Conservation (phyloP, 1,140 invertebrate genomes). For the Pseudobourletiella spinata region DNA sequence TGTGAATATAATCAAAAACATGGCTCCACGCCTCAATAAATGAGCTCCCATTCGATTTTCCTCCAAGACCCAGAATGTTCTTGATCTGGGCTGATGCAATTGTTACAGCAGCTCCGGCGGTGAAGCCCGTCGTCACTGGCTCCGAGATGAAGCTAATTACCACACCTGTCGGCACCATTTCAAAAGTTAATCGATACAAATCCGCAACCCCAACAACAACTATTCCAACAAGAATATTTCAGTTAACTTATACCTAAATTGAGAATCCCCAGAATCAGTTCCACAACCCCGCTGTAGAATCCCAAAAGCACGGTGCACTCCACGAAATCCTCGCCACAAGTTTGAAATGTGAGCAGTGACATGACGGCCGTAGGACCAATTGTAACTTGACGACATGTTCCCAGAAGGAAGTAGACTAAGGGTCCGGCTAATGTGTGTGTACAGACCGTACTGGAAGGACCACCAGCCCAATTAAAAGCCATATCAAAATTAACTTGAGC, state of each 20-base stretch:
- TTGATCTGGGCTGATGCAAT: slow-evolving; percentile 55
- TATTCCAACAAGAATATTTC: no score
- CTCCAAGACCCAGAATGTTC: slow-evolving; percentile 59
- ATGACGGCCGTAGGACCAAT: slow-evolving; percentile 75
- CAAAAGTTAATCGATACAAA: no score
- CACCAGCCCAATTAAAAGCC: no score
- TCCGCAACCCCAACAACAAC: no score
- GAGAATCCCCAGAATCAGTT: slow-evolving; percentile 66
- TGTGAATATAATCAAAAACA: slow-evolving; percentile 41
- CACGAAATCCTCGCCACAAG: slow-evolving; percentile 56
- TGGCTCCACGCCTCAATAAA: slow-evolving; percentile 43
- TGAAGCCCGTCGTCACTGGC: slow-evolving; percentile 74
- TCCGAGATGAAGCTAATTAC: slow-evolving; percentile 89
- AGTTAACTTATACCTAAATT: slow-evolving; percentile 68
- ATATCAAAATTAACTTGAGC: not conserved
- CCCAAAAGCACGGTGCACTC: slow-evolving; percentile 69
- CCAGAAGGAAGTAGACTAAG: slow-evolving; percentile 81
- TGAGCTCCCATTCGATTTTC: slow-evolving; percentile 44
- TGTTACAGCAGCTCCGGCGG: slow-evolving; percentile 56
- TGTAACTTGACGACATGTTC: slow-evolving; percentile 83
- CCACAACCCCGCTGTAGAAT: slow-evolving; percentile 64
- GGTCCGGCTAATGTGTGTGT: slow-evolving; percentile 83
- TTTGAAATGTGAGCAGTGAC: slow-evolving; percentile 66
- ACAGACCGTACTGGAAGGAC: slow-evolving; percentile 79
- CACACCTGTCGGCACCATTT: no score